Evolutionary conservation across 2,888 invertebrate species (phyloP).

Genomic region (Sialis fuliginosa): DNA sequence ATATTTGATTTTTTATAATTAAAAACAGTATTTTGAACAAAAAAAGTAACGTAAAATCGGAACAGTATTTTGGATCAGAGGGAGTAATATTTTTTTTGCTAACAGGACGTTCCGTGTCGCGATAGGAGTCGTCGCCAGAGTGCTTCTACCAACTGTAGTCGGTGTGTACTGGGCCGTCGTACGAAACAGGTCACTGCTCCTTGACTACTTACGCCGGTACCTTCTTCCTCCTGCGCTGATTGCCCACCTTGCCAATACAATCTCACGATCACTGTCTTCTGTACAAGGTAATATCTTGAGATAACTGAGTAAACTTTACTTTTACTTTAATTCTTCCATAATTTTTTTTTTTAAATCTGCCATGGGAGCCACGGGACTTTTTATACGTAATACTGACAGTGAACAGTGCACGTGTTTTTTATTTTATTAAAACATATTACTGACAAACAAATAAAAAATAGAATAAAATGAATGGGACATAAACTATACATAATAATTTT

Average conservation of each 20-base stretch:
- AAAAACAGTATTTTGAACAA: too few species aligned
- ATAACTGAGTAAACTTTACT: not conserved
- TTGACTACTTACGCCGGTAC: constrained; percentile 19
- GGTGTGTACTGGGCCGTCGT: constrained; percentile 21
- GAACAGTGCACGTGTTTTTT: too few species aligned
- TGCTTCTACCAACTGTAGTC: constrained; percentile 20
- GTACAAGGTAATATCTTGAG: constrained; percentile 16
- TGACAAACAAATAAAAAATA: too few species aligned
- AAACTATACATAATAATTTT: too few species aligned
- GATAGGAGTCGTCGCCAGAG: constrained; percentile 18
- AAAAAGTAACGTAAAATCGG: too few species aligned
- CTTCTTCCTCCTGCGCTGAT: constrained; percentile 21
- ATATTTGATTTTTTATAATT: too few species aligned
- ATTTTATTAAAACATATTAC: too few species aligned
- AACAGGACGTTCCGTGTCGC: constrained; percentile 22
- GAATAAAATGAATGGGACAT: too few species aligned
- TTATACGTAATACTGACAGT: too few species aligned
- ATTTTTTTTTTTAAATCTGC: too few species aligned
- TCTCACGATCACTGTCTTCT: constrained; percentile 22
- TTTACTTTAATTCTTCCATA: too few species aligned
- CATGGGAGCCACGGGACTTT: too few species aligned
- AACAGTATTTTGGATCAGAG: not conserved
- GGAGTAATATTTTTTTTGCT: constrained; percentile 7
- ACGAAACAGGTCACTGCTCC: constrained; percentile 20
- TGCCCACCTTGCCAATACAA: constrained; percentile 20